phyloP scores from a whole-genome alignment of 2,888 invertebrate genomes.

The Caenorhabditis afra region DNA sequence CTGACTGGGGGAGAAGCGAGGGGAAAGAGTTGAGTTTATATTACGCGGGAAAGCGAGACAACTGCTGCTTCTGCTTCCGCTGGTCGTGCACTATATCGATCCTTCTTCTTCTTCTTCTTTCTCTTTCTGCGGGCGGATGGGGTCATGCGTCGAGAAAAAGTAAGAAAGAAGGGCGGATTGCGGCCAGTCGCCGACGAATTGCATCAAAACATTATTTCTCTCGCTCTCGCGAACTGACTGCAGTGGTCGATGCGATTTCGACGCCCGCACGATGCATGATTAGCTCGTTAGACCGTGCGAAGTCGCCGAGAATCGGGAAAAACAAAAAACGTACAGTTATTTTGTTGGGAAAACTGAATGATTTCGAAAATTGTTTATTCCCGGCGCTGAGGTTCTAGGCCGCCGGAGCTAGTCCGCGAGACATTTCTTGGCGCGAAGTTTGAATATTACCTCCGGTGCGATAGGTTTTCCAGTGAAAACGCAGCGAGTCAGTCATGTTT shows the following conservation, averaged over 20 bases:
- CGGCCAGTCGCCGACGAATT: slow-evolving; percentile 26
- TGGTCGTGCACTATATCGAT: slow-evolving; percentile 38
- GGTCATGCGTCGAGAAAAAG: slow-evolving; percentile 49
- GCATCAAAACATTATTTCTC: slow-evolving; percentile 27
- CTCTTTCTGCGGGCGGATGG: slow-evolving; percentile 1
- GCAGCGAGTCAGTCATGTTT: not conserved
- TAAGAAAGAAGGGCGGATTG: slow-evolving; percentile 28
- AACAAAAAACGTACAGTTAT: too few species aligned
- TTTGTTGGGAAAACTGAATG: not conserved
- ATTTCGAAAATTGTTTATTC: not conserved
- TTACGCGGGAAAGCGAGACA: slow-evolving; percentile 14
- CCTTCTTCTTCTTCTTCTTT: too few species aligned
- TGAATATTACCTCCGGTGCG: slow-evolving; percentile 15
- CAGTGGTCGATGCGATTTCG: not conserved
- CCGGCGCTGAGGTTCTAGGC: too few species aligned
- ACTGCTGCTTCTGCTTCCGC: slow-evolving; percentile 15
- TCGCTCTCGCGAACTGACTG: too few species aligned
- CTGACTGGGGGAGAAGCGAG: not conserved
- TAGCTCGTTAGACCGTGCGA: slow-evolving; percentile 48
- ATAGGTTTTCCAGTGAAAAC: slow-evolving; percentile 19
- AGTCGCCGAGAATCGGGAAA: slow-evolving; percentile 1
- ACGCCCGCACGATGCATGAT: slow-evolving; percentile 17
- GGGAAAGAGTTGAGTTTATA: slow-evolving; percentile 29
- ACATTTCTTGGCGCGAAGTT: too few species aligned
- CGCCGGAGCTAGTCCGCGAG: too few species aligned